These are phyloP conservation scores for Tiliacea citrago DNA, from an alignment of 2,888 invertebrate genomes.

Conservation along the genomic window DNA sequence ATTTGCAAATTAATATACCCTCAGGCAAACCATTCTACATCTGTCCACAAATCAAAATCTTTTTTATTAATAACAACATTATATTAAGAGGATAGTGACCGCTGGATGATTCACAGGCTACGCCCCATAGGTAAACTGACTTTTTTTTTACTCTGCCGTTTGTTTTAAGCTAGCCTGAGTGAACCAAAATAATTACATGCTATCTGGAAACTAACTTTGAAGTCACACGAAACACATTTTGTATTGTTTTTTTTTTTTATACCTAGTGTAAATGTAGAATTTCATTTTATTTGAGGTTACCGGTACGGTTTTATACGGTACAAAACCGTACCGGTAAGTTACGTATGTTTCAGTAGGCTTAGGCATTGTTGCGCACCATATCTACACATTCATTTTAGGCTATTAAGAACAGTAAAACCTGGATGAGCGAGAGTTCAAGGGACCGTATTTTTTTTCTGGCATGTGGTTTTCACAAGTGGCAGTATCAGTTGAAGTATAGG, in stretches of 20 bases:
- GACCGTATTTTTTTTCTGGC: too few relatives aligned
- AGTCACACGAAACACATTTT: conserved; percentile 45
- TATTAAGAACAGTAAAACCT: too few relatives aligned
- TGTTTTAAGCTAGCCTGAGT: conserved; percentile 43
- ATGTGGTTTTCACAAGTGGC: too few relatives aligned
- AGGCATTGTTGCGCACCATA: neutral
- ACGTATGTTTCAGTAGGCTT: neutral
- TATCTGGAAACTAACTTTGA: conserved; percentile 40
- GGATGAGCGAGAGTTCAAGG: too few relatives aligned
- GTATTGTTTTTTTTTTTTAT: conserved; percentile 45
- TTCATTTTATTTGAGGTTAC: conserved; percentile 36
- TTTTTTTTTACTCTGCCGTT: conserved; percentile 49
- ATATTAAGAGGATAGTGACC: conserved; percentile 66
- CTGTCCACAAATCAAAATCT: conserved; percentile 65
- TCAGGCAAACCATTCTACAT: conserved; percentile 55
- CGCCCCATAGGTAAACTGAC: conserved; percentile 58
- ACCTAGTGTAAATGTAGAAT: conserved; percentile 2
- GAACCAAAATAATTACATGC: conserved; percentile 58
- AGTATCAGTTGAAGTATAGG: too few relatives aligned
- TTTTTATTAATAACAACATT: conserved; percentile 58
- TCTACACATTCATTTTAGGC: neutral
- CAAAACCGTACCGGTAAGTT: too few relatives aligned
- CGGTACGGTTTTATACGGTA: neutral
- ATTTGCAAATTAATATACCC: conserved; percentile 59
- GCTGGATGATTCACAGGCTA: conserved; percentile 68